phyloP scores from a whole-genome alignment of 2,113 vertebrate species.

The Lophochroa leadbeateri region DNA sequence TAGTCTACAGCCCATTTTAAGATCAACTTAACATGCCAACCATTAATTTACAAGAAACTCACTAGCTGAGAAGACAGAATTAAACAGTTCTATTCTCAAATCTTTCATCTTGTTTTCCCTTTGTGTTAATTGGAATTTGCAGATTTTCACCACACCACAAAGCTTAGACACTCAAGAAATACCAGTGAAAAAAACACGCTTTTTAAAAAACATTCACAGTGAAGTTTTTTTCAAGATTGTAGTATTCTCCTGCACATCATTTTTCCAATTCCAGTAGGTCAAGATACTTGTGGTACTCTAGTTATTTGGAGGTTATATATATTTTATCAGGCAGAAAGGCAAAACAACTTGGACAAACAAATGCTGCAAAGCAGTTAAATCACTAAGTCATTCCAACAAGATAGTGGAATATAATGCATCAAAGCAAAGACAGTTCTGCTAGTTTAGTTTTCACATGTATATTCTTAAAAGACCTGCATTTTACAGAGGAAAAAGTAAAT shows the following conservation, averaged over 20 bases:
- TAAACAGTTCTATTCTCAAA: neutral
- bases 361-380: neutral
- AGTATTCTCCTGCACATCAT: neutral
- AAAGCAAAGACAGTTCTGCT: neutral
- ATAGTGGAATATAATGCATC: neutral
- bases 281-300: neutral
- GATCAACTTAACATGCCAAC: conserved; percentile 28
- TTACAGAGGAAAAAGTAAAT: neutral
- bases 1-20: conserved; percentile 34
- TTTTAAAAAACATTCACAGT: neutral
- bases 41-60: neutral
- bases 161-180: conserved; percentile 20
- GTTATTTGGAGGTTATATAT: neutral
- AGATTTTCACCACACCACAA: conserved; percentile 12
- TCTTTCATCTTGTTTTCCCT: neutral
- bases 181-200: neutral
- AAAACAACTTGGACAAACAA: neutral
- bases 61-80: neutral
- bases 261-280: neutral
- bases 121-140: conserved; percentile 33
- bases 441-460: neutral
- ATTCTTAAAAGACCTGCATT: neutral
- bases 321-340: neutral
- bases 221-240: neutral
- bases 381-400: neutral